Evolutionary conservation across 1,140 invertebrate genomes (phyloP).

Genomic region (Acromyrmex heyeri): DNA sequence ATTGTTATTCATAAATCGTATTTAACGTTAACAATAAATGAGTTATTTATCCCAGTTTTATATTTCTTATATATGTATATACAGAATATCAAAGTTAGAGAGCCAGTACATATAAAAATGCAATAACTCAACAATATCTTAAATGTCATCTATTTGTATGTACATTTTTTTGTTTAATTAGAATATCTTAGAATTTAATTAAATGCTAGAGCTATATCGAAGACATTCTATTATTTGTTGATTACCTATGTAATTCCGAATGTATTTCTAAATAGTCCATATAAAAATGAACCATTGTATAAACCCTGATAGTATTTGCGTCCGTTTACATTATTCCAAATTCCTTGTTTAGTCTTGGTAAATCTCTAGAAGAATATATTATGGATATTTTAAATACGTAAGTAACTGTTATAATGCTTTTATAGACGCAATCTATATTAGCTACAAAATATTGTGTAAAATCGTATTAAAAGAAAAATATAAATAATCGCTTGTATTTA

Average conservation of each 20-base stretch:
- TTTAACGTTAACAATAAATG: not conserved
- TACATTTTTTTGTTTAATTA: not conserved
- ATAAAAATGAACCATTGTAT: slow-evolving; percentile 15
- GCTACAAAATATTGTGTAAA: slow-evolving; percentile 5
- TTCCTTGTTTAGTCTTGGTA: slow-evolving; percentile 89
- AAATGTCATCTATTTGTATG: not conserved
- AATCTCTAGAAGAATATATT: slow-evolving; percentile 86
- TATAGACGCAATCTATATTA: slow-evolving; percentile 9
- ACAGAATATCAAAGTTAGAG: slow-evolving; percentile 9
- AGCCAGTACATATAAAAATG: slow-evolving; percentile 4
- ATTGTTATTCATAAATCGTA: not conserved
- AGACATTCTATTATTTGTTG: slow-evolving; percentile 21
- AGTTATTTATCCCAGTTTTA: not conserved
- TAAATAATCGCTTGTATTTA: no score
- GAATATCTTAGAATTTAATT: slow-evolving; percentile 4
- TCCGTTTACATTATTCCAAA: slow-evolving; percentile 86
- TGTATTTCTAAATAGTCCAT: slow-evolving; percentile 6
- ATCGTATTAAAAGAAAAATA: no score
- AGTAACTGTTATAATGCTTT: slow-evolving; percentile 25
- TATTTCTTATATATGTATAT: slow-evolving; percentile 26
- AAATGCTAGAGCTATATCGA: not conserved
- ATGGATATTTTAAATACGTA: not conserved
- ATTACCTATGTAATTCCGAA: slow-evolving; percentile 34
- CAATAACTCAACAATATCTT: slow-evolving; percentile 5
- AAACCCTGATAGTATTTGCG: not conserved